These are phyloP conservation scores for Hycleus cichorii DNA, from an alignment of 1,140 invertebrate species.

Conservation along the genomic window DNA sequence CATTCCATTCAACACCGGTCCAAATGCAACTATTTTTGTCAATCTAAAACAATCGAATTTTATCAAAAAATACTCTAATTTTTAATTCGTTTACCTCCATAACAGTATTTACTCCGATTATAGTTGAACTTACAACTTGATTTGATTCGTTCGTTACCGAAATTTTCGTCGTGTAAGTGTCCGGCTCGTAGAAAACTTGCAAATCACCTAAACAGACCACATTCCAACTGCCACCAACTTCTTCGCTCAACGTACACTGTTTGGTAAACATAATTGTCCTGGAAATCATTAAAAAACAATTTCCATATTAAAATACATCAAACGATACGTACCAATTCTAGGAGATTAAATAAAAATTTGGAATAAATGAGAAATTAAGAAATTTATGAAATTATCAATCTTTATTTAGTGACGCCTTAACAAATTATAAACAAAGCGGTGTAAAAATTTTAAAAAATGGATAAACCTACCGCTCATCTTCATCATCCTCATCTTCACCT, in stretches of 20 bases:
- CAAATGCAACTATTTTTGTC: constrained; percentile 32
- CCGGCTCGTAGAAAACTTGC: constrained; percentile 34
- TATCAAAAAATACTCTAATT: neutral
- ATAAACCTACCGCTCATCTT: constrained; percentile 30
- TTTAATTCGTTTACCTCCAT: constrained; percentile 27
- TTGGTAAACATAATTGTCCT: constrained; percentile 25
- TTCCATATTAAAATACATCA: neutral
- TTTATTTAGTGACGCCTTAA: neutral
- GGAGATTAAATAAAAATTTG: constrained; percentile 5
- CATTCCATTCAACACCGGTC: constrained; percentile 32
- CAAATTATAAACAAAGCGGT: neutral
- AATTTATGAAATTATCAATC: neutral
- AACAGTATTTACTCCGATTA: constrained; percentile 33
- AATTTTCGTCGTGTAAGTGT: constrained; percentile 32
- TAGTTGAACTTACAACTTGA: constrained; percentile 27
- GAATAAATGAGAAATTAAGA: constrained; percentile 4
- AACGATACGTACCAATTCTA: neutral
- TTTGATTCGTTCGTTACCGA: constrained; percentile 24
- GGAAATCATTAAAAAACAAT: constrained; percentile 12
- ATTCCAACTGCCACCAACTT: constrained; percentile 25
- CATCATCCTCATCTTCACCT: constrained; percentile 30
- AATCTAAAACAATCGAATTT: constrained; percentile 18
- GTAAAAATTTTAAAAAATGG: neutral
- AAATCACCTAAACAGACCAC: constrained; percentile 26
- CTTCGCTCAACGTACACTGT: constrained; percentile 30